Evolutionary conservation across 2,888 invertebrate genomes (phyloP).

Genomic region (Choristoneura rosaceana): DNA sequence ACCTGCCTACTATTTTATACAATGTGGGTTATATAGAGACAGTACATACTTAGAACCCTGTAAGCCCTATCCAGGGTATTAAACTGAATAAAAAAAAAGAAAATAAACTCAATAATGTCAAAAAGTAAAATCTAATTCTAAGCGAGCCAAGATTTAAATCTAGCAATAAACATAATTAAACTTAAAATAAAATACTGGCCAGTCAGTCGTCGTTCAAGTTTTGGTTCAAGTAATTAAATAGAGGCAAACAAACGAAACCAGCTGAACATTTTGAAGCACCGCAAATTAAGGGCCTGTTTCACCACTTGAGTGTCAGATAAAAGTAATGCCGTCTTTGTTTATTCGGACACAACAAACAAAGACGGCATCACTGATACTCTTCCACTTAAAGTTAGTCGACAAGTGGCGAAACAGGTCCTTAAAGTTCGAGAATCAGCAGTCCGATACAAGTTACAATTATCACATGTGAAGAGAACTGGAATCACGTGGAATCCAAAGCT

Average conservation of each 20-base stretch:
- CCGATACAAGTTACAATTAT: no score
- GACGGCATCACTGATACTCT: no score
- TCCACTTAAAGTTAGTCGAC: no score
- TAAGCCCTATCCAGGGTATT: background rate
- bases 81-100: background rate
- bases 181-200: background rate
- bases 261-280: no score
- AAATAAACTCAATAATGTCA: background rate
- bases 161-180: background rate
- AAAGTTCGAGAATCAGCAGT: no score
- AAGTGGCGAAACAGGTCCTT: no score
- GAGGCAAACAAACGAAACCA: background rate
- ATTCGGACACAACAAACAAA: no score
- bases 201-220: background rate
- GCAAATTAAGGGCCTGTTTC: no score
- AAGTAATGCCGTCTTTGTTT: no score
- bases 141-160: background rate
- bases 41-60: background rate
- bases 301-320: no score
- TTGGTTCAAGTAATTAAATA: background rate
- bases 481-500: no score
- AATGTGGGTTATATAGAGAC: background rate
- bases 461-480: no score
- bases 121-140: background rate
- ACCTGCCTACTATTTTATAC: background rate